Conservation (phyloP, 2,113 vertebrate species). For the Boleophthalmus pectinirostris region DNA sequence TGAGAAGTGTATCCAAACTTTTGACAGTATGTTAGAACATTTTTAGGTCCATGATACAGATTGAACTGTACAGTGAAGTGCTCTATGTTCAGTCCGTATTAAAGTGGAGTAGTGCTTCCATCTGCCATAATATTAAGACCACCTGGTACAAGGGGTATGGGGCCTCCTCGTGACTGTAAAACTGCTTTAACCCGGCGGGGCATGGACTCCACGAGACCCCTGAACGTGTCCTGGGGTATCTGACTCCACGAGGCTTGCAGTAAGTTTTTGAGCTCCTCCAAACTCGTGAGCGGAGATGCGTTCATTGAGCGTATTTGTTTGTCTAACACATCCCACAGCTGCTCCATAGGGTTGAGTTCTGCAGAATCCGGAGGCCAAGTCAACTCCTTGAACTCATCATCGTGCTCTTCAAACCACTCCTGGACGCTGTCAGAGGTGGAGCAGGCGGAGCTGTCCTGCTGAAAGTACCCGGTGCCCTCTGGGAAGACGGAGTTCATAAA, state of each 20-base stretch:
- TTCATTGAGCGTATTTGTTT: constrained; percentile 5
- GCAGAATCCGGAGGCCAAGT: background rate
- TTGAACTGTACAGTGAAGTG: background rate
- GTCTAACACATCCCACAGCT: constrained; percentile 12
- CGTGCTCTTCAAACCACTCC: constrained; percentile 9
- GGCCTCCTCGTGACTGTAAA: background rate
- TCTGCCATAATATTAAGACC: constrained; percentile 4
- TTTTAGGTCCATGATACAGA: background rate
- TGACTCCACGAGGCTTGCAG: constrained; percentile 1
- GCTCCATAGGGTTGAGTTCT: background rate
- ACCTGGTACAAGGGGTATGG: background rate
- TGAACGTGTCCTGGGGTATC: constrained; percentile 3
- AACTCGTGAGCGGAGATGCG: background rate
- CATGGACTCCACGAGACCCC: constrained; percentile 9
- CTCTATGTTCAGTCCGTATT: background rate
- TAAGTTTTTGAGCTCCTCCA: constrained; percentile 7
- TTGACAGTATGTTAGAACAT: too few species aligned
- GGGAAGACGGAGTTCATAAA: constrained; percentile 11
- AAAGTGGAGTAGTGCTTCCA: constrained; percentile 2
- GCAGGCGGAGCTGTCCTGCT: background rate
- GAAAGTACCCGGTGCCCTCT: constrained; percentile 1
- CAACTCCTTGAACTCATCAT: background rate
- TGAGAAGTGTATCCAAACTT: too few species aligned
- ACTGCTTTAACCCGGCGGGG: background rate
- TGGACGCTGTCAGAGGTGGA: background rate